Percentiles rank a stretch among this genome's conserved stretches.
Conservation (phyloP, 2,888 invertebrate genomes). For the Stenoptilia bipunctidactyla region DNA sequence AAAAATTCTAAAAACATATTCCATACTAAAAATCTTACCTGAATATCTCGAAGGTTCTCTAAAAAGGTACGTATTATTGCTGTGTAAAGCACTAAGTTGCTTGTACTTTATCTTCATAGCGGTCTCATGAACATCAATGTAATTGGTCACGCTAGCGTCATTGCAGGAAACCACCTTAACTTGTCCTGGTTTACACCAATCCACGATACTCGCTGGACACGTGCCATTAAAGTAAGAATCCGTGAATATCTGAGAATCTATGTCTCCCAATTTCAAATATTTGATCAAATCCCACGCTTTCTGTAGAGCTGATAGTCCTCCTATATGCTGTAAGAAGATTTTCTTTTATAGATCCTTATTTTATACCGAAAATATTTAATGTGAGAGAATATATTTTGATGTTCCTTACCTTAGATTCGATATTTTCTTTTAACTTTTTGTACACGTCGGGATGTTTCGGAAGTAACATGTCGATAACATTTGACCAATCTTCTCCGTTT, state of each 20-base stretch:
- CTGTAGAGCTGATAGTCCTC: slow-evolving; percentile 55
- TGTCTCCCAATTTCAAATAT: slow-evolving; percentile 50
- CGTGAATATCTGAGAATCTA: slow-evolving; percentile 52
- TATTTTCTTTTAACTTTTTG: slow-evolving; percentile 54
- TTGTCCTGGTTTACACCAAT: slow-evolving; percentile 60
- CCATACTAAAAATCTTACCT: slow-evolving; percentile 31
- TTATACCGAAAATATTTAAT: not conserved
- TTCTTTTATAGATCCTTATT: not conserved
- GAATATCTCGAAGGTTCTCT: slow-evolving; percentile 59
- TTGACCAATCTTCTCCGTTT: slow-evolving; percentile 72
- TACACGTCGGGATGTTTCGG: slow-evolving; percentile 67
- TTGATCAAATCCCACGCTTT: slow-evolving; percentile 54
- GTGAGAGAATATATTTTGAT: too few relatives aligned
- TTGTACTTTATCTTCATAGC: slow-evolving; percentile 59
- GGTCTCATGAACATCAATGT: slow-evolving; percentile 66
- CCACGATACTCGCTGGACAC: slow-evolving; percentile 53
- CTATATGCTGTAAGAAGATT: slow-evolving; percentile 44
- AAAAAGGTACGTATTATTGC: slow-evolving; percentile 57
- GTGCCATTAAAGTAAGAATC: slow-evolving; percentile 60
- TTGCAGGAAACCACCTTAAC: slow-evolving; percentile 62
- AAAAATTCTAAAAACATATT: not conserved
- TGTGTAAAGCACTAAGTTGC: slow-evolving; percentile 50
- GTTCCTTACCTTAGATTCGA: slow-evolving; percentile 45
- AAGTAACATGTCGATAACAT: slow-evolving; percentile 62
- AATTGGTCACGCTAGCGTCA: slow-evolving; percentile 58